Percentiles rank a stretch among this genome's conserved stretches.
Evolutionary conservation across 2,888 invertebrate species (phyloP).

Genomic region (Phytoseiulus persimilis): DNA sequence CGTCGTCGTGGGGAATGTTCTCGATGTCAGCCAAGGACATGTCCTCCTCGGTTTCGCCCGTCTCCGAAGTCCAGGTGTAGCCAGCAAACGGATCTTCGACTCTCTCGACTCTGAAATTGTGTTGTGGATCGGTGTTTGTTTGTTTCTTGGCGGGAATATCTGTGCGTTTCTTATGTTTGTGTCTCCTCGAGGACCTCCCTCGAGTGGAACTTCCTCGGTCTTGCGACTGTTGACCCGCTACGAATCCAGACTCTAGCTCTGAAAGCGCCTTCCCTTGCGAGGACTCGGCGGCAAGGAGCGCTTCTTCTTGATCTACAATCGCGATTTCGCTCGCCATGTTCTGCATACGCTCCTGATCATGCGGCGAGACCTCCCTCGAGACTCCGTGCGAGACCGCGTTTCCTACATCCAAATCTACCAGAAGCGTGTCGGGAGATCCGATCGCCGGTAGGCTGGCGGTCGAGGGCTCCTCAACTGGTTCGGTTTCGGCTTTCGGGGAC

Average conservation of each 20-base stretch:
- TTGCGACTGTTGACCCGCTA: background rate
- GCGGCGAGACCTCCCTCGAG: background rate
- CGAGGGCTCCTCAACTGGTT: background rate
- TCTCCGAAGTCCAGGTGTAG: background rate
- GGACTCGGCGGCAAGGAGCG: background rate
- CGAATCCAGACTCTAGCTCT: background rate
- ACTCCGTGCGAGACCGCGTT: background rate
- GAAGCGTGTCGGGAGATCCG: no score
- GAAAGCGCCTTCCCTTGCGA: background rate
- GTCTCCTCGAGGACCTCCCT: background rate
- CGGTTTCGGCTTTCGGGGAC: background rate
- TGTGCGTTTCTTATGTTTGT: background rate
- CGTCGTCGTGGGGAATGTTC: slow-evolving; percentile 29
- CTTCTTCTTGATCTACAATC: background rate
- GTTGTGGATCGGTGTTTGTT: background rate
- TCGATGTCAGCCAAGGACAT: slow-evolving; percentile 13
- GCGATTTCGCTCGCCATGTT: background rate
- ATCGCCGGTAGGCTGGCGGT: background rate
- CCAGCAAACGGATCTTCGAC: background rate
- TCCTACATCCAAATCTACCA: background rate
- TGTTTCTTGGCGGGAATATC: background rate
- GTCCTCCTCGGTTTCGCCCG: slow-evolving; percentile 1
- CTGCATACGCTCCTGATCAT: background rate
- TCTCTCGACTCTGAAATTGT: background rate
- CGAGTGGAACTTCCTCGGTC: background rate